Conservation (phyloP, 2,113 vertebrate genomes). For the Salvator merianae region DNA sequence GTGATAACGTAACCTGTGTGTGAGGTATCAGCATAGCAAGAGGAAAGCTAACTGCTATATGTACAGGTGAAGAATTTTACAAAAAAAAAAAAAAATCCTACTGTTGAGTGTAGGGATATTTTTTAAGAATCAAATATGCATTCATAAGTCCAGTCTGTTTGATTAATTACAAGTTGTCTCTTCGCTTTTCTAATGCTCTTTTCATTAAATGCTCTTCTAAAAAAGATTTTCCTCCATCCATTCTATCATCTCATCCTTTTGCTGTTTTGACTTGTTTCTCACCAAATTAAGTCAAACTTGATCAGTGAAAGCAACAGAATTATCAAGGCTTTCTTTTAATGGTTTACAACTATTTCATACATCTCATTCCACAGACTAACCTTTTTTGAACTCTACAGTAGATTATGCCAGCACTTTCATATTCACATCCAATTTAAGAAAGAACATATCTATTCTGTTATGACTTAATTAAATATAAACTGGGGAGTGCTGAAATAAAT, state of each 20-base stretch:
- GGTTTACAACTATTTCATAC: constrained; percentile 16
- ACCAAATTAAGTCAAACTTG: constrained; percentile 48
- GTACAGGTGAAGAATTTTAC: not conserved
- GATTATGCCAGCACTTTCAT: constrained; percentile 36
- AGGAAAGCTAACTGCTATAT: not conserved
- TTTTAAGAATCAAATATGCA: not conserved
- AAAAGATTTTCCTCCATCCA: not conserved
- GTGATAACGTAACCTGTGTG: not conserved
- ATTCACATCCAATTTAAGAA: constrained; percentile 36
- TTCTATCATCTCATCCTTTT: not conserved
- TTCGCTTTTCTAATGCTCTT: constrained; percentile 2
- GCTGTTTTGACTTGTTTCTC: constrained; percentile 4
- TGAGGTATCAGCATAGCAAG: not conserved
- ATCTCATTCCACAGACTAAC: constrained; percentile 26
- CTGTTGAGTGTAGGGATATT: not conserved
- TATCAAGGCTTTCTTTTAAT: constrained; percentile 47
- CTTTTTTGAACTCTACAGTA: constrained; percentile 19
- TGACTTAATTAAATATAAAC: constrained; percentile 34
- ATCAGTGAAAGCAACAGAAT: constrained; percentile 51
- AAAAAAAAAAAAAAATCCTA: not conserved
- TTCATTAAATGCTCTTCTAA: not conserved
- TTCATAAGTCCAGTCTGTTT: not conserved
- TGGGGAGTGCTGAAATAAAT: constrained; percentile 13
- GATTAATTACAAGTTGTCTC: not conserved
- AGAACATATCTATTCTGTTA: constrained; percentile 34